These are phyloP conservation scores for Mobula birostris DNA, from an alignment of 2,113 vertebrate genomes.

Conservation along the genomic window DNA sequence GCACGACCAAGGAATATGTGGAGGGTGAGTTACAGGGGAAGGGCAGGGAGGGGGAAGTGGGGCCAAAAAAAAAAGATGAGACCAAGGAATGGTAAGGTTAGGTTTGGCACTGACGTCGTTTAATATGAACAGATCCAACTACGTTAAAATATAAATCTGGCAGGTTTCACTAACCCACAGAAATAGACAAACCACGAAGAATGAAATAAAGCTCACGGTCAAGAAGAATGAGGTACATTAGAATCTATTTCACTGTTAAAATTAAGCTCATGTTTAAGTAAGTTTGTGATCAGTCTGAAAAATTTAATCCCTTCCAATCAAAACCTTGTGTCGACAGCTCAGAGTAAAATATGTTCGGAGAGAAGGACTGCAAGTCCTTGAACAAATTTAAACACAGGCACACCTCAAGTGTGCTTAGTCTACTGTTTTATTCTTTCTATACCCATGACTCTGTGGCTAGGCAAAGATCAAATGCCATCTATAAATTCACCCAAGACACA, in stretches of 20 bases:
- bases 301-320: not conserved
- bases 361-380: not conserved
- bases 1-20: too few relatives aligned
- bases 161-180: not conserved
- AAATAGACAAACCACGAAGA: not conserved
- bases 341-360: not conserved
- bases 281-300: not conserved
- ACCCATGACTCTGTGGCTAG: too few relatives aligned
- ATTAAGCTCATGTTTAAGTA: not conserved
- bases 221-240: not conserved
- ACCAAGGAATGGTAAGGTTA: too few relatives aligned
- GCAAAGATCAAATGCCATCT: too few relatives aligned
- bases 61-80: too few relatives aligned
- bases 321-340: not conserved
- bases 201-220: not conserved
- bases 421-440: too few relatives aligned
- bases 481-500: too few relatives aligned
- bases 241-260: not conserved
- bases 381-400: too few relatives aligned
- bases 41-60: too few relatives aligned
- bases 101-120: too few relatives aligned
- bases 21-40: too few relatives aligned
- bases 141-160: not conserved
- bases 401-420: too few relatives aligned
- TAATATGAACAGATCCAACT: not conserved